Evolutionary conservation across 2,797 vertebrate species (phyloP).

Genomic region (Melanitta fusca): DNA sequence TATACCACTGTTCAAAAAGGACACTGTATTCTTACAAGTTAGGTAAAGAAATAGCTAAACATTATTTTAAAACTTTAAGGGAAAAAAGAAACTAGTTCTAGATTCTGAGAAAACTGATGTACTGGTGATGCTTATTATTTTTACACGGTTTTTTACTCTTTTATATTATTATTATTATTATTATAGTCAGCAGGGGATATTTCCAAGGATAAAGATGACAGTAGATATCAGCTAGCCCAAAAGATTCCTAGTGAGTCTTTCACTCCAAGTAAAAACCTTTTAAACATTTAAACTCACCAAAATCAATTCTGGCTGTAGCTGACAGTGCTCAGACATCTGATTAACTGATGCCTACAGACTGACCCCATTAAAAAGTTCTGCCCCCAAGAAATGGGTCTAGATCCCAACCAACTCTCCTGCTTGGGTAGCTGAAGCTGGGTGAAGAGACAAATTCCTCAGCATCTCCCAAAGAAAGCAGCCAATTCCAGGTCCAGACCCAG

Average conservation of each 20-base stretch:
- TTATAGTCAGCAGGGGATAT: neutral
- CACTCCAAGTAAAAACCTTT: neutral
- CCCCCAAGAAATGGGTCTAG: neutral
- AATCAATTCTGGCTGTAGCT: neutral
- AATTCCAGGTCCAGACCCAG: neutral
- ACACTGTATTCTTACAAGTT: neutral
- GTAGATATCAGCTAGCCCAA: neutral
- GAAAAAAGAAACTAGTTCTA: neutral
- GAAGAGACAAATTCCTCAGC: neutral
- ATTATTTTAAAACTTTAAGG: neutral
- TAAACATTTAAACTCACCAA: neutral
- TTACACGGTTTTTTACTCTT: neutral
- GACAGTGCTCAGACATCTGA: neutral
- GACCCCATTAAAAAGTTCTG: neutral
- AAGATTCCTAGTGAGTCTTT: neutral
- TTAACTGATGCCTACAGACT: neutral
- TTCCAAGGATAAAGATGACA: neutral
- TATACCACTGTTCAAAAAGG: neutral
- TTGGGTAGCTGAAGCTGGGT: neutral
- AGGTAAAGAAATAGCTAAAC: neutral
- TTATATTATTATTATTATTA: too few relatives aligned
- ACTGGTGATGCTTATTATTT: neutral
- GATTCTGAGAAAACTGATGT: neutral
- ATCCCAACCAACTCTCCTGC: neutral
- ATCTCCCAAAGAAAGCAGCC: neutral